These are phyloP conservation scores for Stigmatopora nigra DNA, from an alignment of 2,113 vertebrate genomes.

Conservation along the genomic window DNA sequence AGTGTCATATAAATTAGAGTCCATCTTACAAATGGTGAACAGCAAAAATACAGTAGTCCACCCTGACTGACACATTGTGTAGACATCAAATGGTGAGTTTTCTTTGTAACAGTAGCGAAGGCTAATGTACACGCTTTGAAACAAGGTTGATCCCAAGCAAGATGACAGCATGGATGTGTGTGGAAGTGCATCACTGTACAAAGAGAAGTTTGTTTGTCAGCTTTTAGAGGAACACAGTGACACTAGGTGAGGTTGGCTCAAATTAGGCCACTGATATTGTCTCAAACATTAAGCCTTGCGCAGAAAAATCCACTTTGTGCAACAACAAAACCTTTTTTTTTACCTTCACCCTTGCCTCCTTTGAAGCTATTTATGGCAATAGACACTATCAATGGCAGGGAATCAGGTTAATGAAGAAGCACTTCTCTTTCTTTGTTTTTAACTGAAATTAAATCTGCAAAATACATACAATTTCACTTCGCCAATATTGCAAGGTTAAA, in stretches of 20 bases:
- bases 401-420: constrained; percentile 9
- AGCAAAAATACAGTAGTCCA: constrained; percentile 40
- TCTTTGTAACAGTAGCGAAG: constrained; percentile 9
- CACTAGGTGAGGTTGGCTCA: constrained; percentile 6
- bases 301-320: constrained; percentile 8
- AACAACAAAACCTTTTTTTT: constrained; percentile 10
- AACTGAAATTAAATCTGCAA: constrained; percentile 28
- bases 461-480: constrained; percentile 33
- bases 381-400: too few species aligned
- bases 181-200: constrained; percentile 12
- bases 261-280: constrained; percentile 34
- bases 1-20: constrained; percentile 66
- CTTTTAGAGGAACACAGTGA: constrained; percentile 18
- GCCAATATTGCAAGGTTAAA: constrained; percentile 21
- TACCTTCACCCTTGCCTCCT: background rate
- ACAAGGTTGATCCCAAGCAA: constrained; percentile 13
- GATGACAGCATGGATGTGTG: constrained; percentile 19
- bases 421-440: too few species aligned
- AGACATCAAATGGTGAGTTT: constrained; percentile 38
- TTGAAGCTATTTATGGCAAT: too few species aligned
- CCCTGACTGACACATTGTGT: constrained; percentile 45
- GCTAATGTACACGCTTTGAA: constrained; percentile 23
- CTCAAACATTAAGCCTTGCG: constrained; percentile 18
- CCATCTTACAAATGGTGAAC: constrained; percentile 64
- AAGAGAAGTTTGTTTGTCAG: constrained; percentile 27